These are phyloP conservation scores for Chirona hameri DNA, from an alignment of 2,888 invertebrate genomes.

Conservation along the genomic window DNA sequence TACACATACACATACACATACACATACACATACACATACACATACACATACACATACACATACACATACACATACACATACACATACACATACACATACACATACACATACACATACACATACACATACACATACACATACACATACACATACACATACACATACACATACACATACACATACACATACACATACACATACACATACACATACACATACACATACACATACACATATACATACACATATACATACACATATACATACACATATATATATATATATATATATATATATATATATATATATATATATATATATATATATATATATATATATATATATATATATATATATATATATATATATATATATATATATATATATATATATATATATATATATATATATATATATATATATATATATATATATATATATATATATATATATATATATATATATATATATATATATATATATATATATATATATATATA, in stretches of 20 bases:
- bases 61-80: background rate
- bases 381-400: background rate
- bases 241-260: background rate
- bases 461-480: slow-evolving; percentile 2
- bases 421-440: slow-evolving; percentile 29
- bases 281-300: background rate
- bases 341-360: background rate
- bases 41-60: too few relatives aligned
- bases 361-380: slow-evolving; percentile 31
- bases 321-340: background rate
- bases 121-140: too few relatives aligned
- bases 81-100: too few relatives aligned
- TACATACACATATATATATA: background rate
- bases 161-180: too few relatives aligned
- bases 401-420: background rate
- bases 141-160: too few relatives aligned
- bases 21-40: too few relatives aligned
- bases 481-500: background rate
- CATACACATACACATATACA: background rate
- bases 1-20: too few relatives aligned
- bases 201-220: background rate
- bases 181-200: background rate
- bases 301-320: background rate
- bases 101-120: too few relatives aligned
- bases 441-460: slow-evolving; percentile 28